Conservation (phyloP, 1,140 invertebrate species). For the Bemisia tabaci region DNA sequence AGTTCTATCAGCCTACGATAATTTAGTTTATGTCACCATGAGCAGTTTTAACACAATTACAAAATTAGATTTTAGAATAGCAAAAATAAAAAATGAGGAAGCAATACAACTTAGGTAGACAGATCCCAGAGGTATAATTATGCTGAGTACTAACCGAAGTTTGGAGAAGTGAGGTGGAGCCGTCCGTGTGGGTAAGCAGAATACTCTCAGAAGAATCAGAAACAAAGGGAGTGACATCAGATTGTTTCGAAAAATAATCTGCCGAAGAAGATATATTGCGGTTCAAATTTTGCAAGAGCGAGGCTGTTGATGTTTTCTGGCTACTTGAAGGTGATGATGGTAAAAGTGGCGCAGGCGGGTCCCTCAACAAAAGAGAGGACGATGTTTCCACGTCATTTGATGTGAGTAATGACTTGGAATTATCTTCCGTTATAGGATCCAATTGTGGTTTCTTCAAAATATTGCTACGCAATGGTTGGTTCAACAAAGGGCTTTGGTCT, state of each 20-base stretch:
- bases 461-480: neutral
- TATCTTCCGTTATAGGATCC: neutral
- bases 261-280: neutral
- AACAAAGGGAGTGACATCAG: neutral
- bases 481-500: neutral
- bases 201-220: neutral
- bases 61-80: no score
- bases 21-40: no score
- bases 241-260: neutral
- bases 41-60: no score
- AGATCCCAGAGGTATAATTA: no score
- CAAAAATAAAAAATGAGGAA: no score
- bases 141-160: neutral
- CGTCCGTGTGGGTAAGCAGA: neutral
- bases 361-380: neutral
- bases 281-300: neutral
- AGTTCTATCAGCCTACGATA: no score
- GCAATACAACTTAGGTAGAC: no score
- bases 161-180: neutral
- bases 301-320: neutral
- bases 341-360: neutral
- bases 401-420: neutral
- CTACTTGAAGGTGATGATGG: neutral
- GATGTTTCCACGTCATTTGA: neutral
- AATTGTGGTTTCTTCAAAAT: neutral